Evolutionary conservation across 1,140 invertebrate species (phyloP).

Genomic region (Scaptomyza hsui): DNA sequence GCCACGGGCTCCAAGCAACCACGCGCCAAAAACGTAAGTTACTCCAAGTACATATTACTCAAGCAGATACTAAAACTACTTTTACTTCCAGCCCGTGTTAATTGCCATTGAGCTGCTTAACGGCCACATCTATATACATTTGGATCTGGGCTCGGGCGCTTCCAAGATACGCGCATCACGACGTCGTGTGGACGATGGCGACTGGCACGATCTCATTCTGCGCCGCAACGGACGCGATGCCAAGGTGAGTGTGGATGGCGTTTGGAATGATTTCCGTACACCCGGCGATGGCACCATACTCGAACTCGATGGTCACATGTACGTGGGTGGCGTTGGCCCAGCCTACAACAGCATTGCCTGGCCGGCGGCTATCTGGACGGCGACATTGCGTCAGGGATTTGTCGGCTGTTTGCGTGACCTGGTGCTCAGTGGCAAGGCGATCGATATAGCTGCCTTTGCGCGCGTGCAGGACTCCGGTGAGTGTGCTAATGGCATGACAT

Average conservation of each 20-base stretch:
- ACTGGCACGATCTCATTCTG: slow-evolving; percentile 95
- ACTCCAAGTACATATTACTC: no score
- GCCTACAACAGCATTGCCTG: slow-evolving; percentile 89
- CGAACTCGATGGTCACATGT: slow-evolving; percentile 95
- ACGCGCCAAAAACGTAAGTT: slow-evolving; percentile 85
- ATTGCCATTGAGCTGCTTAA: slow-evolving; percentile 97
- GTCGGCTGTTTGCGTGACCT: slow-evolving; percentile 98
- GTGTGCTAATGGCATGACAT: slow-evolving; percentile 16
- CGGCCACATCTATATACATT: slow-evolving; percentile 95
- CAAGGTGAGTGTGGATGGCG: slow-evolving; percentile 94
- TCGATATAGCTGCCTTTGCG: slow-evolving; percentile 95
- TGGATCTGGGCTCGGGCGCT: slow-evolving; percentile 96
- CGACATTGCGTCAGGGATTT: slow-evolving; percentile 94
- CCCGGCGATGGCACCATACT: slow-evolving; percentile 92
- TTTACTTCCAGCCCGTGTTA: slow-evolving; percentile 89
- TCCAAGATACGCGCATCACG: slow-evolving; percentile 93
- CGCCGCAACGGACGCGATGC: slow-evolving; percentile 92
- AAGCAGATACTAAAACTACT: not conserved
- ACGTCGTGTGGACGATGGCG: slow-evolving; percentile 93
- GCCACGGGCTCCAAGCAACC: slow-evolving; percentile 92
- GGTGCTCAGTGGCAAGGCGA: slow-evolving; percentile 94
- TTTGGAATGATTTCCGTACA: slow-evolving; percentile 94
- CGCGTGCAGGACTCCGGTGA: slow-evolving; percentile 95
- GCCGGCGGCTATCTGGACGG: slow-evolving; percentile 96
- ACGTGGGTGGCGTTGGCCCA: slow-evolving; percentile 93